Conservation (phyloP, 2,888 invertebrate species). For the Acronicta aceris region DNA sequence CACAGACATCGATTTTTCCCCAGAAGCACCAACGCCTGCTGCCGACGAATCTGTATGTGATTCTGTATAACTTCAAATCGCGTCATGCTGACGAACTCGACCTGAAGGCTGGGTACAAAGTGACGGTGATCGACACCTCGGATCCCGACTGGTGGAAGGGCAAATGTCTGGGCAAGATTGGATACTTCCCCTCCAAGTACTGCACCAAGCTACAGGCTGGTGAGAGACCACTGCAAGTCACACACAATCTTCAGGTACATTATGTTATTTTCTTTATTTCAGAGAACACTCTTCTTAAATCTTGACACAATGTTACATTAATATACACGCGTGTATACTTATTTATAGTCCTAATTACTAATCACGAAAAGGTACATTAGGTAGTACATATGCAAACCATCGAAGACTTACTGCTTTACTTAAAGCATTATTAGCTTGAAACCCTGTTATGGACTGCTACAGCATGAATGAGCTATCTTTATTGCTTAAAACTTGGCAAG, state of each 20-base stretch:
- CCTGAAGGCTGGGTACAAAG: slow-evolving; percentile 96
- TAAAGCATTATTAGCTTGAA: background rate
- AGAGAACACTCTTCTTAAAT: too few species aligned
- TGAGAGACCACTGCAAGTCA: slow-evolving; percentile 96
- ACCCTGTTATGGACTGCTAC: background rate
- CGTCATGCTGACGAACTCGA: slow-evolving; percentile 98
- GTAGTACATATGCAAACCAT: background rate
- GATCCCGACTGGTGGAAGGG: slow-evolving; percentile 99
- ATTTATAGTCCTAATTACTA: too few species aligned
- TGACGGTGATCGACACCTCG: slow-evolving; percentile 97
- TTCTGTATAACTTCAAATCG: slow-evolving; percentile 98
- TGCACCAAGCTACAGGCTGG: slow-evolving; percentile 97
- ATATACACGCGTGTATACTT: too few species aligned
- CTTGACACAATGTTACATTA: too few species aligned
- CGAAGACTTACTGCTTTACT: background rate
- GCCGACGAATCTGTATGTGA: slow-evolving; percentile 97
- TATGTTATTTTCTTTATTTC: background rate
- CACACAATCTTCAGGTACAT: slow-evolving; percentile 85
- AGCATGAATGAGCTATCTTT: background rate
- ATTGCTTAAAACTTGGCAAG: background rate
- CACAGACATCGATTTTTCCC: background rate
- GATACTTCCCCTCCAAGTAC: slow-evolving; percentile 98
- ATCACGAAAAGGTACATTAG: too few species aligned
- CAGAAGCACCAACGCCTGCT: slow-evolving; percentile 95
- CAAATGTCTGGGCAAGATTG: slow-evolving; percentile 96